Base-by-base conservation (phyloP, 2,888 invertebrate species). In the Scelioninae gen. 1 region DNA sequence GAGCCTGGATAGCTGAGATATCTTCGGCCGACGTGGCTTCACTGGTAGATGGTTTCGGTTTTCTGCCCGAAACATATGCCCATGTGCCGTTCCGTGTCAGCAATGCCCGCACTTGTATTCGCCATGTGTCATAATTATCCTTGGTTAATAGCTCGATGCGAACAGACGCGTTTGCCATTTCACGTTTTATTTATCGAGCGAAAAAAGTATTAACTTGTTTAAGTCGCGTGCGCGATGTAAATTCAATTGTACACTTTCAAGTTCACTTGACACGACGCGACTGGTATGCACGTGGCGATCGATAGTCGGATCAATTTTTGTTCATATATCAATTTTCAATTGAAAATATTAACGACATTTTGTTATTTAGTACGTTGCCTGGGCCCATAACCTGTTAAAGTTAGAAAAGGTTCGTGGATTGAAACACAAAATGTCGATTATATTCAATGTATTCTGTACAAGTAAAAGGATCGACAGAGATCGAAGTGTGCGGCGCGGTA, bases 341-440 rank as follows among this genome's bases (percentile, higher is more conserved):
- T 43, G 0, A n/a, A 43, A n/a, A 43, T n/a, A n/a, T 43, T n/a
- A 43, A 43, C 43, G n/a, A 43, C n/a, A 43, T 11, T 11, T 10
- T 31, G 53, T 31, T 53, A 53, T 29, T 31, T 0, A 11, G 29
- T 6, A 53, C 34, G 55, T 55, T 55, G 56, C 38, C 40, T 58
- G 56, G 16, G 56, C 56, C 56, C 56, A 58, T 38, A 58, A 58
- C 56, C 56, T 58, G 38, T 29, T 38, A 34, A 31, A 1, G 9
- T 8, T 32, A 32, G 34, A 29, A n/a, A 15, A 55, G 55, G 55
- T 34, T 13, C 11, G 31, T 53, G 53, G 53, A 31, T 23, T 31
- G 11, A 31, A 29, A 11, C 8, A 4, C 29, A 43, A 43, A 43
- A 43, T 43, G n/a, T 43, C n/a, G n/a, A n/a, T 43, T 43, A 43